Evolutionary conservation across 2,888 invertebrate genomes (phyloP).

Genomic region (Megastigmus dorsalis): DNA sequence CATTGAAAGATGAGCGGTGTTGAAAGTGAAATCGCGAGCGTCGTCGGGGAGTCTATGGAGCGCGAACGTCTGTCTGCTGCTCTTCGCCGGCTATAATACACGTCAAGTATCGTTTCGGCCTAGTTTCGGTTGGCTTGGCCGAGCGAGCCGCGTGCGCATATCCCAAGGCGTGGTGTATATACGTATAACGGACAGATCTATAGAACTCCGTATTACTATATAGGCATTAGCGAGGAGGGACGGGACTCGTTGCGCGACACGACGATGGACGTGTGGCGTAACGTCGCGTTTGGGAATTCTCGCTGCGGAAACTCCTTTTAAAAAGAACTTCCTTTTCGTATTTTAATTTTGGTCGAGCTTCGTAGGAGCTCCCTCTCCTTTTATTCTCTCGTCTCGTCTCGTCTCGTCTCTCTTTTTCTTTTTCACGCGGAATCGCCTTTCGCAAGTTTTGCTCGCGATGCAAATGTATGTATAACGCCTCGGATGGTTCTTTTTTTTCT

Average conservation of each 20-base stretch:
- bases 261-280: slow-evolving; percentile 51
- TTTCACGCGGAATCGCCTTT: slow-evolving; percentile 12
- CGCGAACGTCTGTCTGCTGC: no score
- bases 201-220: no score
- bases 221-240: no score
- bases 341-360: slow-evolving; percentile 35
- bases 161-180: slow-evolving; percentile 53
- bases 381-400: not conserved
- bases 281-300: slow-evolving; percentile 31
- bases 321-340: slow-evolving; percentile 38
- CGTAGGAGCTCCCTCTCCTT: not conserved
- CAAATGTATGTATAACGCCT: not conserved
- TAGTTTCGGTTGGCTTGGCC: slow-evolving; percentile 51
- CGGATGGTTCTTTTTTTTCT: not conserved
- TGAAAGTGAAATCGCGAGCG: slow-evolving; percentile 47
- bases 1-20: slow-evolving; percentile 34
- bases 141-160: slow-evolving; percentile 1
- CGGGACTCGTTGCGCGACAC: slow-evolving; percentile 45
- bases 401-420: no score
- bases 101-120: slow-evolving; percentile 51
- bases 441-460: slow-evolving; percentile 12
- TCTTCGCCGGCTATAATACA: not conserved
- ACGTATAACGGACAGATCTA: no score
- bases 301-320: slow-evolving; percentile 32
- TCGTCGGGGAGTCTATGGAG: slow-evolving; percentile 11